Base-by-base conservation (phyloP, 2,888 invertebrate species). In the Hemithea aestivaria region DNA sequence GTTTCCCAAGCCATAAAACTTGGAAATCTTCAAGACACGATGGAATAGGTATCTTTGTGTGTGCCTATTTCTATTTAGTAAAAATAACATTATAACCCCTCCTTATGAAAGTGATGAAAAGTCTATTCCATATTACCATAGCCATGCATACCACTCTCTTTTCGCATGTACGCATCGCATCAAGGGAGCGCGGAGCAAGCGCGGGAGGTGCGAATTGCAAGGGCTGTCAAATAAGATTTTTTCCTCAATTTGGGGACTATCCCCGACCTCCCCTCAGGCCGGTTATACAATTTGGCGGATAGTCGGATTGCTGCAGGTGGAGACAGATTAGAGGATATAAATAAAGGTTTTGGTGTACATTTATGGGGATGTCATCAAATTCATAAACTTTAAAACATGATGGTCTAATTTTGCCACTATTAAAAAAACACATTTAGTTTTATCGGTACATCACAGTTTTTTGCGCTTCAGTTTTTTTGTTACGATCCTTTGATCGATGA, bases 171-270 rank as follows among this genome's bases (percentile, higher is more conserved):
- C 43, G 31, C 31, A 25, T 28, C 31, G 20, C 51, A 51, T 16
- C 16, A 16, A 16, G 16, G 16, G 20, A 21, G 33, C 11, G 37
- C 57, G 74, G 73, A 16, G 16, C 3, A 11, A 21, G 33, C 11
- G 37, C 57, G 74, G 73, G 73, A 73, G 73, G 82, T 75, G 80
- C 50, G 70, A 74, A 82, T 75, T 68, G 77, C 67, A 53, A 48
- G 70, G 71, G 79, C 71, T 37, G 41, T 73, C 76, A 78, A 85
- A 84, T 85, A 84, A 83, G 84, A 85, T 84, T 85, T 82, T 77
- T 83, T 80, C 79, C 85, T 79, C 81, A 75, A 80, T 76, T 78
- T 70, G 51, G 62, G 63, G 60, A 34, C 33, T 16, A 16, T 16
- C 2, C 16, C 50, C 38, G 28, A 26, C 38, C 38, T 20, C 46